phyloP scores from a whole-genome alignment of 2,113 vertebrate species.

The Corythornis madagascariensis region DNA sequence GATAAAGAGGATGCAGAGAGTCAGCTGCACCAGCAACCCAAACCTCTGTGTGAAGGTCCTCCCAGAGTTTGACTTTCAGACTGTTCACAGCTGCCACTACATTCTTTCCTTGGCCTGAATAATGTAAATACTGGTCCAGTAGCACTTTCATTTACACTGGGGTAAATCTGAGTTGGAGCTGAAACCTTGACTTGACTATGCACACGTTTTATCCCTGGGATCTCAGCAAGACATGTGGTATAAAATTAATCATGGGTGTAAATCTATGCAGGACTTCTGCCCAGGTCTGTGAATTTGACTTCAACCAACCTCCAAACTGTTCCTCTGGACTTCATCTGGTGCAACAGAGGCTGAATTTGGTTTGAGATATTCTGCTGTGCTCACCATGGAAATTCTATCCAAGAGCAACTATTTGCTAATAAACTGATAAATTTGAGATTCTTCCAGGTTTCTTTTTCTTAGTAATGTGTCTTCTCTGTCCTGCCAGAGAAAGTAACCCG shows the following conservation, averaged over 20 bases:
- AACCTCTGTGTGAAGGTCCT: background rate
- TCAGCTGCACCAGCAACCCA: constrained; percentile 55
- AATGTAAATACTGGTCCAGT: background rate
- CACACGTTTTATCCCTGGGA: background rate
- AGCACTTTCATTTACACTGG: background rate
- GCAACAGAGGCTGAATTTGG: background rate
- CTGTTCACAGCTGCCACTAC: constrained; percentile 40
- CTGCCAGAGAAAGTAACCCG: background rate
- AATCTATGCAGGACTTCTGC: background rate
- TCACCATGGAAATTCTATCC: background rate
- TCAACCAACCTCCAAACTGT: background rate
- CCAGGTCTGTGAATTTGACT: background rate
- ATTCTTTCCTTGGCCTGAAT: constrained; percentile 1
- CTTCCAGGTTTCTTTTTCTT: background rate
- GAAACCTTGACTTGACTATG: background rate
- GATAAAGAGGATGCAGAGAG: constrained; percentile 19
- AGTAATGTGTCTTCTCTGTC: background rate
- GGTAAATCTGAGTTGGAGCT: constrained; percentile 22
- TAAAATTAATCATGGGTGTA: background rate
- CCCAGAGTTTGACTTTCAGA: background rate
- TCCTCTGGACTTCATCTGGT: background rate
- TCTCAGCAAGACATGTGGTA: background rate
- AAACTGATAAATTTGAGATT: background rate
- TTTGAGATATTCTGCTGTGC: background rate
- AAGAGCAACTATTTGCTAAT: background rate